Base-by-base conservation (phyloP, 2,113 vertebrate genomes). In the Anolis sagrei region DNA sequence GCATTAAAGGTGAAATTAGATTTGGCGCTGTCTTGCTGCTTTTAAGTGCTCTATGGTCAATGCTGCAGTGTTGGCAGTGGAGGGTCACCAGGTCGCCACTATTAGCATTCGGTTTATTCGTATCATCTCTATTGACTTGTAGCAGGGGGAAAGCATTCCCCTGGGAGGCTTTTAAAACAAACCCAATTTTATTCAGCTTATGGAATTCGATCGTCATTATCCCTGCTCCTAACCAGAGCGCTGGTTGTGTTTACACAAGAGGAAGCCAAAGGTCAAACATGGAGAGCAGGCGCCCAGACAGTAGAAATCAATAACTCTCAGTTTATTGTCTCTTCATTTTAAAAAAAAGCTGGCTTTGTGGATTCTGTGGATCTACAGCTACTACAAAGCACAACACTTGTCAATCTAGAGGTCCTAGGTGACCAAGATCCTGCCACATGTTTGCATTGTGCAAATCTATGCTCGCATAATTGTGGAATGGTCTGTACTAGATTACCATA, bases 241-340 rank as follows among this genome's bases (percentile, higher is more conserved):
- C 89, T 77, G 48, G 54, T 90, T 48, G 76, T 34, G 91, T 94
- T 95, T 94, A 94, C 75, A 90, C 84, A 93, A 93, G 92, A 88
- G 74, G 84, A 93, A 85, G 89, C 89, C 91, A 93, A 0, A 64
- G 93, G 93, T 90, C 93, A 95, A 89, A 93, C 70, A 82, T 89
- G 87, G 82, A 90, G 88, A 90, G 91, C 93, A 94, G 85, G 91
- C 90, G 90, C 86, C 90, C 83, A 93, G 94, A 89, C 91, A 89
- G 86, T 92, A 91, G 90, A 93, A 95, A 95, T 94, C 93, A 95
- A 94, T 95, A 94, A 90, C 91, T 92, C 93, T 16, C 91, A 91
- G 27, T 51, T 61, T 48, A 88, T 92, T 84, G 90, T 87, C 90
- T 93, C 88, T 86, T 77, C 48, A 32, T 77, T 36, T 89, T 93